phyloP scores from a whole-genome alignment of 1,140 invertebrate genomes.

The Drosophila sp. region DNA sequence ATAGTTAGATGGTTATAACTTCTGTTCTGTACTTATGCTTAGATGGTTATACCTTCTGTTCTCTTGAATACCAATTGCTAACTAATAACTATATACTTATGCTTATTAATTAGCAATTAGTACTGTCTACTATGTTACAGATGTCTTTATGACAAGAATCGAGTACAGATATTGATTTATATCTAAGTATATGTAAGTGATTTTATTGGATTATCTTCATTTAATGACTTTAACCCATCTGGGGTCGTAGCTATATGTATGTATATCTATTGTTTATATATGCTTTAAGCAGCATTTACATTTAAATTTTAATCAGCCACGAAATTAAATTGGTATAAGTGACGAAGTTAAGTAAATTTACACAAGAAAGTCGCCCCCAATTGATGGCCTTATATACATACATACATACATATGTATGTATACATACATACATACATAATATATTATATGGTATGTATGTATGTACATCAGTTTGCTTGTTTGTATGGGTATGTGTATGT shows the following conservation, averaged over 20 bases:
- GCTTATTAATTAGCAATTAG: no score
- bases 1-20: no score
- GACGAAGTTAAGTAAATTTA: conserved; percentile 71
- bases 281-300: conserved; percentile 2
- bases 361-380: conserved; percentile 47
- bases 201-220: no score
- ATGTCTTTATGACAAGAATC: no score
- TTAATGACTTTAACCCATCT: not conserved
- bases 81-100: no score
- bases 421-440: no score
- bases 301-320: conserved; percentile 64
- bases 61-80: no score
- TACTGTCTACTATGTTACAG: no score
- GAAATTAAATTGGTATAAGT: conserved; percentile 41
- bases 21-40: no score
- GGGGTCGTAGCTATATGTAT: not conserved
- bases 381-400: conserved; percentile 28
- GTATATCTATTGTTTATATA: not conserved
- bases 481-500: conserved; percentile 13
- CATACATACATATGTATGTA: not conserved
- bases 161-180: no score
- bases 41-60: no score
- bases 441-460: conserved; percentile 27
- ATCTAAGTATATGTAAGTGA: no score
- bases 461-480: conserved; percentile 1